These are phyloP conservation scores for Diabrotica virgifera DNA, from an alignment of 1,140 invertebrate species.

Conservation along the genomic window DNA sequence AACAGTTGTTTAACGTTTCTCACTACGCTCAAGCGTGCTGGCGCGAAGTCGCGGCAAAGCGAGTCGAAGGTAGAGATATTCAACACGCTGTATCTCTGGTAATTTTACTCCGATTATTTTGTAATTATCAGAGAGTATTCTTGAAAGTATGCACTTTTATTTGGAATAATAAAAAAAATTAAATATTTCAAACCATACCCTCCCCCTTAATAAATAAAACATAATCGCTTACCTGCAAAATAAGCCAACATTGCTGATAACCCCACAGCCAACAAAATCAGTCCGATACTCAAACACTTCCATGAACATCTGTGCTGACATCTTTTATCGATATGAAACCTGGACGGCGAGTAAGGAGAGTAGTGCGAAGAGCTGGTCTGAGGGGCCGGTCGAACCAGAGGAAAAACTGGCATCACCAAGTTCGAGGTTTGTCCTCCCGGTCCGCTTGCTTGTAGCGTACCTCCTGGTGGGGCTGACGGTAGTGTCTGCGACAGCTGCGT, in stretches of 20 bases:
- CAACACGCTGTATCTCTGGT: no score
- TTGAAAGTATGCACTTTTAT: no score
- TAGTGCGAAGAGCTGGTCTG: slow-evolving; percentile 69
- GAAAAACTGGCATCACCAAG: slow-evolving; percentile 77
- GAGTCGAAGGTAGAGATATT: no score
- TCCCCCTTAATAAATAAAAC: no score
- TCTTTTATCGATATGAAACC: slow-evolving; percentile 90
- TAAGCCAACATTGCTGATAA: slow-evolving; percentile 89
- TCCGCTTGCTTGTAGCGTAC: slow-evolving; percentile 45
- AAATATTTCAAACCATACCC: no score
- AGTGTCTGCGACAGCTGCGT: slow-evolving; percentile 43
- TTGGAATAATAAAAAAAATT: no score
- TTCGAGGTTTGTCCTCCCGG: slow-evolving; percentile 55
- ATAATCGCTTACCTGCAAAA: slow-evolving; percentile 81
- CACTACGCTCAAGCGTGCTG: no score
- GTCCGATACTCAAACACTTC: slow-evolving; percentile 89
- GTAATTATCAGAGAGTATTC: no score
- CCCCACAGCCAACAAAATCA: slow-evolving; percentile 83
- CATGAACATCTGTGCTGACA: slow-evolving; percentile 90
- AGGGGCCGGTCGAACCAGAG: slow-evolving; percentile 61
- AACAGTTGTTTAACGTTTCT: no score
- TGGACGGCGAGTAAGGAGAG: slow-evolving; percentile 81
- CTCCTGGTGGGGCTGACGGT: slow-evolving; percentile 41
- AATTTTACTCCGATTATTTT: no score
- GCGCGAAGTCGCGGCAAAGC: no score